Percentiles rank a stretch among this genome's conserved stretches.
These are phyloP conservation scores for Lithobates pipiens DNA, from an alignment of 2,797 vertebrate species.

Conservation along the genomic window DNA sequence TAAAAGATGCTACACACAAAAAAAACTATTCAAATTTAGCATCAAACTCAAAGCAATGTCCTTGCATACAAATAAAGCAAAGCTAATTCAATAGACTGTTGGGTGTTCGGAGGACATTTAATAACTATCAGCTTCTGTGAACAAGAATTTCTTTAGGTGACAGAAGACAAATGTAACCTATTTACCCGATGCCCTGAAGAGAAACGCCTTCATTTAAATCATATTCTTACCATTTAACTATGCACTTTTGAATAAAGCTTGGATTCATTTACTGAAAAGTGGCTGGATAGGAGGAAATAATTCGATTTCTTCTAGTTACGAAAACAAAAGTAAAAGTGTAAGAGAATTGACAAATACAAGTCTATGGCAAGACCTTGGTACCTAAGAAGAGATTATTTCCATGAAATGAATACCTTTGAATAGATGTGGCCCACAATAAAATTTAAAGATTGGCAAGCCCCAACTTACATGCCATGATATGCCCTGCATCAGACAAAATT, in stretches of 20 bases:
- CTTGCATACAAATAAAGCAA: constrained; percentile 50
- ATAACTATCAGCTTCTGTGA: constrained; percentile 51
- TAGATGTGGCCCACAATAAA: neutral
- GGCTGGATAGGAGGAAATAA: constrained; percentile 17
- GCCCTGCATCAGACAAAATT: neutral
- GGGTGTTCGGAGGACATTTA: constrained; percentile 51
- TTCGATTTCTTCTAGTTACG: constrained; percentile 10
- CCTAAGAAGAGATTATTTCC: neutral
- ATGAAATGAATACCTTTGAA: neutral
- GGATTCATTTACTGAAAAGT: constrained; percentile 26
- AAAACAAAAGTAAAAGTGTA: neutral
- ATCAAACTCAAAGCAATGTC: constrained; percentile 32
- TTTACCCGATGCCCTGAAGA: constrained; percentile 64
- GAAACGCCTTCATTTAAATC: constrained; percentile 60
- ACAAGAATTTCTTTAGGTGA: constrained; percentile 65
- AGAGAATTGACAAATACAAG: neutral
- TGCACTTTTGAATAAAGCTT: constrained; percentile 40
- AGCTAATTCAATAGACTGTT: constrained; percentile 55
- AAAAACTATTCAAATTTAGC: constrained; percentile 33
- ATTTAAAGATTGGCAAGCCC: neutral
- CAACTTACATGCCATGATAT: neutral
- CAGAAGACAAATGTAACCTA: constrained; percentile 65
- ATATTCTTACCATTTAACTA: constrained; percentile 36
- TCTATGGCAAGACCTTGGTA: neutral
- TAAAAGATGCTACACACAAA: constrained; percentile 7